Evolutionary conservation across 2,797 vertebrate genomes (phyloP).

Genomic region (Alfaro cultratus): DNA sequence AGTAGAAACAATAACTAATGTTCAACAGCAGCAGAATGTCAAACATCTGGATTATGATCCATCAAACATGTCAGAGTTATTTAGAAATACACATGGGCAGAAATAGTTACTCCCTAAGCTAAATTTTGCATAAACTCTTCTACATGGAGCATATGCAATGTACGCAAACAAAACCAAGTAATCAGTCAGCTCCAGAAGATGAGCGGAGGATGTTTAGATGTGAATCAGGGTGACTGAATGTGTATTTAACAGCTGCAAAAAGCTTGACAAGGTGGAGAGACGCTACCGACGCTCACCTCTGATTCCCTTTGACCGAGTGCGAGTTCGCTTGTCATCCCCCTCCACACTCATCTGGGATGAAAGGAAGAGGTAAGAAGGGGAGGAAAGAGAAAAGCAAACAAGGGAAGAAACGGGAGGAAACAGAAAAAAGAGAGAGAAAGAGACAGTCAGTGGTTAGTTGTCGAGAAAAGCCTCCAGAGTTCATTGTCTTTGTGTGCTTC

Average conservation of each 20-base stretch:
- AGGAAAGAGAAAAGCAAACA: background rate
- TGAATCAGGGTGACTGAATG: slow-evolving; percentile 13
- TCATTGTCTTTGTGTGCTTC: slow-evolving; percentile 8
- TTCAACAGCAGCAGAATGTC: background rate
- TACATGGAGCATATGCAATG: background rate
- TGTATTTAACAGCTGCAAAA: background rate
- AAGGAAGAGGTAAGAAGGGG: slow-evolving; percentile 11
- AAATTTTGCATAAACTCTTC: background rate
- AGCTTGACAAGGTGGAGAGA: slow-evolving; percentile 9
- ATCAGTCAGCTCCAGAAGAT: slow-evolving; percentile 9
- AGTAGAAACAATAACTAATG: background rate
- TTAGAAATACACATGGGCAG: background rate
- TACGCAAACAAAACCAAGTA: background rate
- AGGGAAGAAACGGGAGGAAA: background rate
- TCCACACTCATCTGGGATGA: slow-evolving; percentile 93
- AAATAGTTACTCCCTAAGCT: background rate
- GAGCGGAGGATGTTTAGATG: slow-evolving; percentile 27
- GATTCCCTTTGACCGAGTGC: slow-evolving; percentile 92
- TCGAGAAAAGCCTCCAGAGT: background rate
- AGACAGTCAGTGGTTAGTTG: slow-evolving; percentile 13
- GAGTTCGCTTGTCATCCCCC: slow-evolving; percentile 90
- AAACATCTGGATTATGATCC: background rate
- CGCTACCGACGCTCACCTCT: slow-evolving; percentile 85
- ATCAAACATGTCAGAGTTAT: background rate
- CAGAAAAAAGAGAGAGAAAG: slow-evolving; percentile 1